Conservation (phyloP, 2,113 vertebrate species). For the Rhinopithecus roxellana region DNA sequence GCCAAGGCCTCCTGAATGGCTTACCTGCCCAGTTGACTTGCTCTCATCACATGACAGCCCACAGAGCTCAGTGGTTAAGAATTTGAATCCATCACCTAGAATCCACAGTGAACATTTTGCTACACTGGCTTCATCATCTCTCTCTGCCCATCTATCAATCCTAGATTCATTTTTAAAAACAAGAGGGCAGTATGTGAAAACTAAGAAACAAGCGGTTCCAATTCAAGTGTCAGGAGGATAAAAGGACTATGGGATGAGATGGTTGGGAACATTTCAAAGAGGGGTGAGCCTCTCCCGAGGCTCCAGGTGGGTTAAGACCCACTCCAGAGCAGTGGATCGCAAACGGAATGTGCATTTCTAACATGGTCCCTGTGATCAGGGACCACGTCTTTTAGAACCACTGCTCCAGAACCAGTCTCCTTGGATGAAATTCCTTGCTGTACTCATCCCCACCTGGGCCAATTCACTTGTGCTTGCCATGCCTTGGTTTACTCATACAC, state of each 20-base stretch:
- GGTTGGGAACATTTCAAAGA: neutral
- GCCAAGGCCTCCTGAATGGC: neutral
- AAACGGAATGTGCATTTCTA: neutral
- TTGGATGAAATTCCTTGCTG: neutral
- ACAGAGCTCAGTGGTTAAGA: neutral
- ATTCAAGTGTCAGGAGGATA: neutral
- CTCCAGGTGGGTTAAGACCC: too few relatives aligned
- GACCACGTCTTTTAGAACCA: neutral
- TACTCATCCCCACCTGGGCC: neutral
- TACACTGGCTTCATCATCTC: neutral
- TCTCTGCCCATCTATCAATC: neutral
- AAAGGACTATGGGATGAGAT: neutral
- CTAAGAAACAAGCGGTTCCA: neutral
- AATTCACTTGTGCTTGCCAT: neutral
- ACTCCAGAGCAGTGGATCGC: neutral
- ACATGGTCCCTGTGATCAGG: neutral
- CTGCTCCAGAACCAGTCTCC: neutral
- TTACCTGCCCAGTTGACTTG: neutral
- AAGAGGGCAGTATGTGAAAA: neutral
- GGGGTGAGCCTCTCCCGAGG: neutral
- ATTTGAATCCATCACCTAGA: neutral
- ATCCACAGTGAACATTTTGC: neutral
- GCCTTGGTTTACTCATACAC: neutral
- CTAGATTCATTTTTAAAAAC: neutral
- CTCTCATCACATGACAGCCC: neutral